Percentiles rank a stretch among this genome's conserved stretches.
These are phyloP conservation scores for Nothocercus julius DNA, from an alignment of 2,113 vertebrate species.

Conservation along the genomic window DNA sequence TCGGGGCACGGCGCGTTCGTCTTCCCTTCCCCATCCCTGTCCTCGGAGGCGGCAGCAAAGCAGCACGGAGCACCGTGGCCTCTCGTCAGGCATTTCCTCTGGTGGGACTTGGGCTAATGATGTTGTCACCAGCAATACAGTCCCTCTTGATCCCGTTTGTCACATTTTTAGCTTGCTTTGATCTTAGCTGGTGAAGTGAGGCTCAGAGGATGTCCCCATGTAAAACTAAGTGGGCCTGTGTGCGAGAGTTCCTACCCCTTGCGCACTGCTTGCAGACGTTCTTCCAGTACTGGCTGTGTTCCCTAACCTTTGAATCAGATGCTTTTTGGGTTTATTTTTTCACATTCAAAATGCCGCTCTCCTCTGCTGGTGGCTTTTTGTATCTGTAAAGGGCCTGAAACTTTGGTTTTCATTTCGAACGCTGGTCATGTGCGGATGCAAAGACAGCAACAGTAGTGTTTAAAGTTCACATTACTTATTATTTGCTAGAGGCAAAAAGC, in stretches of 20 bases:
- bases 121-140: not conserved
- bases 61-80: rapidly evolving
- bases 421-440: not conserved
- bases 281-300: not conserved
- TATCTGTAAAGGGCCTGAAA: not conserved
- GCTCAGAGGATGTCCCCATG: not conserved
- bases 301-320: not conserved
- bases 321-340: not conserved
- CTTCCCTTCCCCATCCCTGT: not conserved
- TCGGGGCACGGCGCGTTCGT: not conserved
- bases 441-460: not conserved
- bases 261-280: not conserved
- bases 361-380: not conserved
- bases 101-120: not conserved
- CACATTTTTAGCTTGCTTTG: not conserved
- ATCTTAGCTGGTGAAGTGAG: not conserved
- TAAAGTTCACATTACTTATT: not conserved
- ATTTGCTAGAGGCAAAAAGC: not conserved
- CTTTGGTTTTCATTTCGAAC: not conserved
- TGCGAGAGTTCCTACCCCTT: not conserved
- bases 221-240: not conserved
- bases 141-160: not conserved
- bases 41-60: not conserved
- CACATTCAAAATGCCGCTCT: not conserved
- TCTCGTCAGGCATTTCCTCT: not conserved